Conservation (phyloP, 2,888 invertebrate genomes). For the Rhagonycha fulva region DNA sequence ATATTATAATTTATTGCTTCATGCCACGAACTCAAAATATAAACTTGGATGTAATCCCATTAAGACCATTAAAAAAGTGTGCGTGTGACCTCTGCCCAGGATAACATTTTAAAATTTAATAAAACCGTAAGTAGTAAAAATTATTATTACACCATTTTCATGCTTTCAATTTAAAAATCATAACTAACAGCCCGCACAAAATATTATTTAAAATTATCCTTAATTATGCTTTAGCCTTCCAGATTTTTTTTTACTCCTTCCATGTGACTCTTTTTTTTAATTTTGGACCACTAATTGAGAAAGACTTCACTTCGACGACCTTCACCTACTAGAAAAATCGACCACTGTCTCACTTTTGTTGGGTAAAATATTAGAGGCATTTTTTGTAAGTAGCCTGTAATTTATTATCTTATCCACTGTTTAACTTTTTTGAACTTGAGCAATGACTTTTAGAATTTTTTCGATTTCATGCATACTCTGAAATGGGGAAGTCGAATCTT, state of each 20-base stretch:
- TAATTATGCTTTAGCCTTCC: too few relatives aligned
- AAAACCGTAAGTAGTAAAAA: neutral
- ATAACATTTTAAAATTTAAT: neutral
- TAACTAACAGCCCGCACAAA: neutral
- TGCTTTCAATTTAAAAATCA: neutral
- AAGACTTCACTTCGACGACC: neutral
- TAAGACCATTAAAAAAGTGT: neutral
- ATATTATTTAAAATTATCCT: neutral
- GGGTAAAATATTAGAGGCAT: neutral
- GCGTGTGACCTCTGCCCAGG: neutral
- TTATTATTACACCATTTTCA: neutral
- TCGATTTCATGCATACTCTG: neutral
- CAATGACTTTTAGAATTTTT: neutral
- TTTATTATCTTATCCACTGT: neutral
- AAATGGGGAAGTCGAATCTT: neutral
- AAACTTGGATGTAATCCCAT: neutral
- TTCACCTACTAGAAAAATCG: neutral
- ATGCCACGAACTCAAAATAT: conserved; percentile 1
- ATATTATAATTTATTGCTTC: conserved; percentile 2
- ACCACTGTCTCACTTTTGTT: neutral
- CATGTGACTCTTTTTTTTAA: neutral
- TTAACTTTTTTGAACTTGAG: neutral
- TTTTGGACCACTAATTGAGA: neutral
- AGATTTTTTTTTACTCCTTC: neutral
- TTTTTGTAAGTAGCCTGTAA: neutral